Evolutionary conservation across 92 coral and sea anemone genomes (phyloP).

Genomic region (Bergia puertoricense): DNA sequence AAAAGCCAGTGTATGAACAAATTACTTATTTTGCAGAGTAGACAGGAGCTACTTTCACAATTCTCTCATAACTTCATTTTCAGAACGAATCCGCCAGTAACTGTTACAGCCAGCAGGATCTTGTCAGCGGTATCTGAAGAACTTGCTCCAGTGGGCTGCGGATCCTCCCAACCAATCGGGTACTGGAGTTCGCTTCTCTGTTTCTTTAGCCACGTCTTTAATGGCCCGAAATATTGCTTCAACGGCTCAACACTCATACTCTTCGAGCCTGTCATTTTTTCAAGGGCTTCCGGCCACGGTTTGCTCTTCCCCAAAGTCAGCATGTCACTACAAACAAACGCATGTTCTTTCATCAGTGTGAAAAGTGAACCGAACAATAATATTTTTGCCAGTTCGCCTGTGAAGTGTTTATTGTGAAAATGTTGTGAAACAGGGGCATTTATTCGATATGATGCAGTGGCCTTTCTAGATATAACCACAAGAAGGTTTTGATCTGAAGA

Average conservation of each 20-base stretch:
- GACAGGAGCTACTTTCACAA: no score
- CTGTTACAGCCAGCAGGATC: background rate
- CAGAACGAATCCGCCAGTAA: background rate
- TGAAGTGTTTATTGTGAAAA: no score
- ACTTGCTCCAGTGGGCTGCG: background rate
- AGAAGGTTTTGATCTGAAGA: no score
- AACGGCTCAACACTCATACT: slow-evolving; percentile 45
- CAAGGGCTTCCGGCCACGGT: slow-evolving; percentile 54
- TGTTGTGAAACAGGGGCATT: no score
- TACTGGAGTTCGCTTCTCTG: slow-evolving; percentile 39
- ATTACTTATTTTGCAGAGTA: no score
- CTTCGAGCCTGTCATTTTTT: slow-evolving; percentile 44
- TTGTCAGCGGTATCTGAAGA: background rate
- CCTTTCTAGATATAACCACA: no score
- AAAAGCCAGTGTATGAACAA: no score
- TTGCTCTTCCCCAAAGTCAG: slow-evolving; percentile 48
- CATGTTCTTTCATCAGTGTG: background rate
- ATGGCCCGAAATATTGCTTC: slow-evolving; percentile 43
- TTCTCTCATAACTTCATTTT: background rate
- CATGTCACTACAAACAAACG: slow-evolving; percentile 42
- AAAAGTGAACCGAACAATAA: background rate
- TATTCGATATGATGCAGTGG: no score
- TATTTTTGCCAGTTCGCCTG: no score
- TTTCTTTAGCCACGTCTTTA: slow-evolving; percentile 41
- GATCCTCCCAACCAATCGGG: slow-evolving; percentile 40